Evolutionary conservation across 1,140 invertebrate species (phyloP), one percentile per base, ranked within the genome.

Genomic region (Triops cancriformis): DNA sequence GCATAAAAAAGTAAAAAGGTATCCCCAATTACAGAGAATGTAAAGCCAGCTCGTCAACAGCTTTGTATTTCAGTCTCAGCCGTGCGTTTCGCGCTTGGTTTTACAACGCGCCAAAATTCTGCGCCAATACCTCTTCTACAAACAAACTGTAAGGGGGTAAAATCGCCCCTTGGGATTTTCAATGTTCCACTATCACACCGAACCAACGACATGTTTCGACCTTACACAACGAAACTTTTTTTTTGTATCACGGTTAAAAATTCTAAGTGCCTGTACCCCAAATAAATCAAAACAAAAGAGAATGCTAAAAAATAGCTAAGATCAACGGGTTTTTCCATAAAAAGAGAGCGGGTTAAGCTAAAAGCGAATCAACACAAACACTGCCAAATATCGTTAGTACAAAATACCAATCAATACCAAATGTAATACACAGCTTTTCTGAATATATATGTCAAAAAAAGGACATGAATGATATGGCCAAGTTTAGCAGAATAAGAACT

Each of bases 281-380:
- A 64, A 64, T 64, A 18, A 18, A 23, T 14, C 18, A 23, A 64
- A n/a, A 64, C 18, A n/a, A 64, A 37, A 37, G 31, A 6, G 0
- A n/a, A 9, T 64, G n/a, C n/a, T n/a, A n/a, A n/a, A 64, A 64
- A 64, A 64, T 64, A 64, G 51, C 51, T 64, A 64, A 64, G 51
- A 14, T 64, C 14, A 64, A 64, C 51, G 51, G 51, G 10, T 64
- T 23, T 23, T 37, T 37, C 31, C 31, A 37, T 37, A 37, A 37
- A 64, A 64, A 23, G 51, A 64, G 51, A 64, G 51, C 51, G 51
- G 31, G 31, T 64, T 23, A 64, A 64, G 51, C 51, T 23, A 64
- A 64, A 64, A 23, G 18, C 14, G 51, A 23, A 64, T n/a, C 14
- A 64, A 64, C 23, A 23, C 14, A 64, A 64, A 64, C 14, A 9